Evolutionary conservation across 2,888 invertebrate species (phyloP), one percentile per base, ranked within the genome.

Genomic region (Linyphia triangularis): DNA sequence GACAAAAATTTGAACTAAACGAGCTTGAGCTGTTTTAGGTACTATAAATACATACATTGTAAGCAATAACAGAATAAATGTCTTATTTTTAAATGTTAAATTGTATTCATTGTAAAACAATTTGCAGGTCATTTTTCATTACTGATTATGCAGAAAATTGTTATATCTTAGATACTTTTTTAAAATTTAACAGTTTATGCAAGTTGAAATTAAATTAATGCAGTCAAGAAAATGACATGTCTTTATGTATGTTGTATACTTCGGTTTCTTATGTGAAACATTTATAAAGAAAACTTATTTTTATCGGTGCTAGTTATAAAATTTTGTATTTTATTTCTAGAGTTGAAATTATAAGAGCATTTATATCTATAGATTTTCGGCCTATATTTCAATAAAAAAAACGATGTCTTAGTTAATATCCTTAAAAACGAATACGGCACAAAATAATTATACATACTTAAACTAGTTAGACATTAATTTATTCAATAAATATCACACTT

Each of bases 61-160:
- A 67, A 67, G 75, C 65, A 84, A 84, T 73, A 75, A 84, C 43
- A 30, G 22, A 75, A 75, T 37, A 70, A 26, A 72, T 72, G 37
- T 33, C 19, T 57, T 37, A 19, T 63, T 43, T 67, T 65, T 67
- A 10, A 22, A n/a, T n/a, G n/a, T n/a, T n/a, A n/a, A n/a, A n/a
- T n/a, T n/a, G n/a, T n/a, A n/a, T n/a, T n/a, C n/a, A n/a, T n/a
- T n/a, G n/a, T n/a, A n/a, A n/a, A n/a, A n/a, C n/a, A n/a, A n/a
- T n/a, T n/a, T n/a, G n/a, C n/a, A n/a, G n/a, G n/a, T n/a, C n/a
- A n/a, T 40, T 40, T 40, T 40, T 13, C 13, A 10, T 13, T 40
- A 13, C 13, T 7, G 13, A 40, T 59, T 19, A 59, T 19, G 22
- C 19, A 19, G 19, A 59, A 19, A 59, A 22, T 59, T 59, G n/a